A percentile compares a stretch with the other conserved stretches of the same genome.
These are phyloP conservation scores for Columbina picui DNA, from an alignment of 2,113 vertebrate species.

Conservation along the genomic window DNA sequence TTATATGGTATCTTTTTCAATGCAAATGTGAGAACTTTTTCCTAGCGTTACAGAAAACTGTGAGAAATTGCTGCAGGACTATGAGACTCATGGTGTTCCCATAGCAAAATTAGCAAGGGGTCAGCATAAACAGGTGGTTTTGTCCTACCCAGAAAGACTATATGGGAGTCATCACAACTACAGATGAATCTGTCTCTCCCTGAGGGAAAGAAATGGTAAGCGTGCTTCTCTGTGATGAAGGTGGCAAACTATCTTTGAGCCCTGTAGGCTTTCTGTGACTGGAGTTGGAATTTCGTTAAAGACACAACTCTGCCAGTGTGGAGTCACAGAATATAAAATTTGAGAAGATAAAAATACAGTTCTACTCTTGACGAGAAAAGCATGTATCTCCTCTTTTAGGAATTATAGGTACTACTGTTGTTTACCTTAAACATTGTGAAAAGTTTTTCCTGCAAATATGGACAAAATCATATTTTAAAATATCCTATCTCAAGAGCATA, in stretches of 20 bases:
- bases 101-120: neutral
- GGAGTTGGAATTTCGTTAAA: neutral
- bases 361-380: neutral
- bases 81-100: neutral
- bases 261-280: neutral
- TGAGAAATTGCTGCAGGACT: neutral
- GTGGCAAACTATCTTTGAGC: neutral
- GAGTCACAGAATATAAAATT: neutral
- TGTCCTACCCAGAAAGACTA: neutral
- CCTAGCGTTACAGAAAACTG: fast-evolving
- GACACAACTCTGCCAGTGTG: fast-evolving
- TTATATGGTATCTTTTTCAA: neutral
- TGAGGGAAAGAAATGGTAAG: neutral
- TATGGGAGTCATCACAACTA: neutral
- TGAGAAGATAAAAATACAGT: neutral
- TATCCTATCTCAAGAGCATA: neutral
- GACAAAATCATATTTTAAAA: neutral
- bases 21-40: neutral
- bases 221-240: neutral
- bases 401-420: neutral
- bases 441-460: neutral
- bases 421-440: neutral
- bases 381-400: neutral
- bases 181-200: neutral
- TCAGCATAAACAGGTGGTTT: neutral